Percentiles rank a stretch among this genome's conserved stretches.
phyloP scores from a whole-genome alignment of 2,797 vertebrate genomes.

The Pteropus rufus region DNA sequence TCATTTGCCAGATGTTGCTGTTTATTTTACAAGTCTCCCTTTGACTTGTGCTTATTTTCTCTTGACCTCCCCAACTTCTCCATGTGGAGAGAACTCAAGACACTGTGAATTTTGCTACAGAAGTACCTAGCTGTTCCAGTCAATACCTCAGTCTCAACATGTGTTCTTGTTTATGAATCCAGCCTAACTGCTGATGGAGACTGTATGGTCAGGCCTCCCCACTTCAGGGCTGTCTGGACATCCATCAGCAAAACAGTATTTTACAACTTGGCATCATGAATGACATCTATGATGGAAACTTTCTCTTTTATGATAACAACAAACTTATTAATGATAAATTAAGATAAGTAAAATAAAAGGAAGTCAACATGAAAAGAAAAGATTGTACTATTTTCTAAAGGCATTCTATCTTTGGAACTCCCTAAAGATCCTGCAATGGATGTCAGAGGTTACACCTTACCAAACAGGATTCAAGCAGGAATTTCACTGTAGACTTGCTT shows the following conservation, averaged over 20 bases:
- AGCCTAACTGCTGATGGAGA: constrained; percentile 50
- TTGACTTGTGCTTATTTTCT: constrained; percentile 86
- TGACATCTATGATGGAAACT: background rate
- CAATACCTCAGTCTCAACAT: constrained; percentile 40
- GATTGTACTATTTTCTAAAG: background rate
- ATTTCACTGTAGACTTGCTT: background rate
- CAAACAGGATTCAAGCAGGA: background rate
- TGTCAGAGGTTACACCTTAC: background rate
- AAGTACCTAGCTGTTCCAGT: constrained; percentile 43
- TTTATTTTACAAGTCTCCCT: constrained; percentile 83
- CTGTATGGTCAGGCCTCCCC: constrained; percentile 4
- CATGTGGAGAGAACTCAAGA: constrained; percentile 69
- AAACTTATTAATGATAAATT: background rate
- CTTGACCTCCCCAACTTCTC: constrained; percentile 85
- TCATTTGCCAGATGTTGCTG: constrained; percentile 85
- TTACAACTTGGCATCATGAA: background rate
- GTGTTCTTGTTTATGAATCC: constrained; percentile 51
- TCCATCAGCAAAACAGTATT: background rate
- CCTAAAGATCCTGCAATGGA: background rate
- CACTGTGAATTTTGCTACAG: constrained; percentile 55
- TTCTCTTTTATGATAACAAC: constrained; percentile 40
- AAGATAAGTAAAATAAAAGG: constrained; percentile 34
- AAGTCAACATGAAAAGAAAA: constrained; percentile 41
- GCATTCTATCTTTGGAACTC: background rate
- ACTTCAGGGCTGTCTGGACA: background rate